These are phyloP conservation scores for Polia nebulosa DNA, from an alignment of 2,888 invertebrate species.

Conservation along the genomic window DNA sequence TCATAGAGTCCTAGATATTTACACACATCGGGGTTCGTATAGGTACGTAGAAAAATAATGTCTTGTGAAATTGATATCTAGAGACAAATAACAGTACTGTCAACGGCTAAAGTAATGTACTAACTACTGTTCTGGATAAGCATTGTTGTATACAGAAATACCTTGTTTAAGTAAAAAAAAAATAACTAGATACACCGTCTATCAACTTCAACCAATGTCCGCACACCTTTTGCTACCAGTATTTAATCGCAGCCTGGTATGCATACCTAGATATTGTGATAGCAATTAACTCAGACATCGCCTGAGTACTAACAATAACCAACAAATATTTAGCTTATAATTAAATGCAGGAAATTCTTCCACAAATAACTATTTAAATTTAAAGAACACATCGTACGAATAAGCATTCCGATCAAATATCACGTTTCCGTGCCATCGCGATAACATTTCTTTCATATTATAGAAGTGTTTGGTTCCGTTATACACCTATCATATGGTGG, in stretches of 20 bases:
- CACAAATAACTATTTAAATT: slow-evolving; percentile 58
- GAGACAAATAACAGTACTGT: background rate
- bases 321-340: slow-evolving; percentile 46
- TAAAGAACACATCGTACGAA: slow-evolving; percentile 43
- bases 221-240: slow-evolving; percentile 25
- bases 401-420: slow-evolving; percentile 63
- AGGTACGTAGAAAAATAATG: background rate
- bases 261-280: slow-evolving; percentile 52
- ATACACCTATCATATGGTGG: slow-evolving; percentile 48
- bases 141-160: background rate
- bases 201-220: slow-evolving; percentile 12
- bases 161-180: background rate
- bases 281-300: slow-evolving; percentile 51
- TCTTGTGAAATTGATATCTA: slow-evolving; percentile 8
- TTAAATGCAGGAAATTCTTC: slow-evolving; percentile 50
- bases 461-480: slow-evolving; percentile 56
- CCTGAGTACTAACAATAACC: slow-evolving; percentile 53
- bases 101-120: background rate
- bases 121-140: slow-evolving; percentile 5
- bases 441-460: slow-evolving; percentile 58
- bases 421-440: slow-evolving; percentile 59
- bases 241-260: slow-evolving; percentile 12
- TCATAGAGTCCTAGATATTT: slow-evolving; percentile 23
- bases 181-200: background rate
- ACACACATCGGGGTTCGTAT: slow-evolving; percentile 23